Percentiles rank a stretch among this genome's conserved stretches.
These are phyloP conservation scores for Lamellibrachia columna DNA, from an alignment of 2,888 invertebrate genomes.

Conservation along the genomic window DNA sequence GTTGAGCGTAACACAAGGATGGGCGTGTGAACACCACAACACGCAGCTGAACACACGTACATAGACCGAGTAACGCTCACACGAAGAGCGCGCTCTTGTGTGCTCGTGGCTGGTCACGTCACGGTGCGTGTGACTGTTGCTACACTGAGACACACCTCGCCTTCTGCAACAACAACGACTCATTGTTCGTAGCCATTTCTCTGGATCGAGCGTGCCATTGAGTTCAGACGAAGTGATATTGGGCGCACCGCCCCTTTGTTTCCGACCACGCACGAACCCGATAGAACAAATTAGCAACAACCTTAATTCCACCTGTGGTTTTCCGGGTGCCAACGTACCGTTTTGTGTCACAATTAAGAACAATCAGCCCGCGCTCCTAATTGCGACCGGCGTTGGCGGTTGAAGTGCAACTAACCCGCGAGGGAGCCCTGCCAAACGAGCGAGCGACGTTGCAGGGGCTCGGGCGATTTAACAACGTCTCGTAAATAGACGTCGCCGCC, in stretches of 20 bases:
- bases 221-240: constrained; percentile 19
- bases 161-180: constrained; percentile 16
- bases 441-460: constrained; percentile 18
- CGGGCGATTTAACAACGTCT: not conserved
- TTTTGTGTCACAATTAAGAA: not conserved
- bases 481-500: not conserved
- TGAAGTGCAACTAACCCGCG: not conserved
- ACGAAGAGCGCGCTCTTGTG: constrained; percentile 10
- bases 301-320: constrained; percentile 21
- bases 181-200: not conserved
- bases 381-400: constrained; percentile 18
- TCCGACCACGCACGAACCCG: constrained; percentile 17
- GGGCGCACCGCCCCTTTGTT: not conserved
- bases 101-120: constrained; percentile 9
- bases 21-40: not conserved
- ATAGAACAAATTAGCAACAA: constrained; percentile 5
- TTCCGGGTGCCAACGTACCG: not conserved
- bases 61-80: not conserved
- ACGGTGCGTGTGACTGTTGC: constrained; percentile 24
- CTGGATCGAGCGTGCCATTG: constrained; percentile 19
- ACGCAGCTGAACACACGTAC: constrained; percentile 13
- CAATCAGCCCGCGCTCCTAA: constrained; percentile 20
- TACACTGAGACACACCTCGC: constrained; percentile 14
- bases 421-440: not conserved
- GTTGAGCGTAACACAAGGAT: not conserved